A percentile compares a stretch with the other conserved stretches of the same genome.
Conservation (phyloP, 2,113 vertebrate species). For the Grammomys dolichurus region DNA sequence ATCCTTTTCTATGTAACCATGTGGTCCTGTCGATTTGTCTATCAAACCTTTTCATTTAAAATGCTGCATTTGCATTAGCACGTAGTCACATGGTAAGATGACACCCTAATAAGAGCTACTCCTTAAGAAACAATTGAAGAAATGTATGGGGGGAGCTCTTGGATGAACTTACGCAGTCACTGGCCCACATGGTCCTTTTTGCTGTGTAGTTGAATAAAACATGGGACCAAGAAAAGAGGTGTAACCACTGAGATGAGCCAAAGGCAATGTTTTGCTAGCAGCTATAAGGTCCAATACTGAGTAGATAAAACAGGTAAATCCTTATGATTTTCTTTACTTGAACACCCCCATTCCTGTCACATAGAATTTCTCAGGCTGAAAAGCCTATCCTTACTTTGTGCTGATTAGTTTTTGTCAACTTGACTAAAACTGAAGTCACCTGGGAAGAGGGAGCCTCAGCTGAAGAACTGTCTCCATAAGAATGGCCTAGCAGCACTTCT, state of each 20-base stretch:
- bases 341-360: constrained; percentile 35
- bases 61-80: neutral
- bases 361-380: neutral
- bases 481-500: neutral
- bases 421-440: neutral
- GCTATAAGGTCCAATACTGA: neutral
- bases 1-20: neutral
- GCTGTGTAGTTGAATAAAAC: neutral
- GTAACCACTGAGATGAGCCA: neutral
- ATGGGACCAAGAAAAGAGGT: neutral
- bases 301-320: constrained; percentile 8
- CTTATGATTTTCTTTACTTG: neutral
- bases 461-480: neutral
- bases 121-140: neutral
- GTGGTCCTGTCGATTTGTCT: neutral
- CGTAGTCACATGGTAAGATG: neutral
- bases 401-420: neutral
- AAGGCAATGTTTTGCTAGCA: constrained; percentile 24
- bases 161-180: neutral
- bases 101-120: neutral
- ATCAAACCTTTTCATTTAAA: neutral
- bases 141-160: neutral
- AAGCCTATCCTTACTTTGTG: neutral
- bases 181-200: neutral
- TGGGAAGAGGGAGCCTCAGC: neutral